phyloP scores from a whole-genome alignment of 2,113 vertebrate species.

The Etia nguti region DNA sequence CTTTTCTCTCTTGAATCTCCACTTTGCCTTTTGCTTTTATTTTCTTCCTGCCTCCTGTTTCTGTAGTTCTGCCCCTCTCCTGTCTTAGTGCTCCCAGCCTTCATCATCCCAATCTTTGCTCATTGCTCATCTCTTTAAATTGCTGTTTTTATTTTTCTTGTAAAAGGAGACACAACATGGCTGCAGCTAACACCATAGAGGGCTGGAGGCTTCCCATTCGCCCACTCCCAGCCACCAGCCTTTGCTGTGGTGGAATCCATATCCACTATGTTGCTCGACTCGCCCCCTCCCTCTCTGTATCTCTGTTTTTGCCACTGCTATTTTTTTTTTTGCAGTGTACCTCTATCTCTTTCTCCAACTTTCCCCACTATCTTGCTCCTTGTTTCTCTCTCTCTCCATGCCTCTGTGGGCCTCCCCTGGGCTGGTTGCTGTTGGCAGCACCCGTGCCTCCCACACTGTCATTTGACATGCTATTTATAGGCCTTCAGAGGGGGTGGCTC shows the following conservation, averaged over 20 bases:
- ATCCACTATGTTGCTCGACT: conserved; percentile 42
- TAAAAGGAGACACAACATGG: conserved; percentile 49
- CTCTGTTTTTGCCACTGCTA: conserved; percentile 16
- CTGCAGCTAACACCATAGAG: conserved; percentile 29
- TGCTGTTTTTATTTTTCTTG: background rate
- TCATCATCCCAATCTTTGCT: background rate
- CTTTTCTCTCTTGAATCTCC: background rate
- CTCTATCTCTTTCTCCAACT: conserved; percentile 39
- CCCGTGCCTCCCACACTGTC: conserved; percentile 72
- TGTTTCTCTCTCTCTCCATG: conserved; percentile 22
- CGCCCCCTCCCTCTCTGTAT: conserved; percentile 29
- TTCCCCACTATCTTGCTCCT: conserved; percentile 8
- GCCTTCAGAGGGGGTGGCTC: conserved; percentile 73
- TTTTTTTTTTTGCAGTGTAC: conserved; percentile 8
- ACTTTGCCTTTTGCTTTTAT: background rate
- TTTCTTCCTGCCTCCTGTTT: background rate
- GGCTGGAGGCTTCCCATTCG: conserved; percentile 55
- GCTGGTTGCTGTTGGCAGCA: conserved; percentile 73
- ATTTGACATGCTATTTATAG: conserved; percentile 75
- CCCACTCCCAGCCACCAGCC: conserved; percentile 54
- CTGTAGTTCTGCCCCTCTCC: background rate
- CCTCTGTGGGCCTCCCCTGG: conserved; percentile 68
- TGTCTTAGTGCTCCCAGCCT: background rate
- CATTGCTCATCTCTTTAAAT: background rate
- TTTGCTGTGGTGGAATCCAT: conserved; percentile 63